phyloP scores from a whole-genome alignment of 2,797 vertebrate species.

The Chrysocyon brachyurus region DNA sequence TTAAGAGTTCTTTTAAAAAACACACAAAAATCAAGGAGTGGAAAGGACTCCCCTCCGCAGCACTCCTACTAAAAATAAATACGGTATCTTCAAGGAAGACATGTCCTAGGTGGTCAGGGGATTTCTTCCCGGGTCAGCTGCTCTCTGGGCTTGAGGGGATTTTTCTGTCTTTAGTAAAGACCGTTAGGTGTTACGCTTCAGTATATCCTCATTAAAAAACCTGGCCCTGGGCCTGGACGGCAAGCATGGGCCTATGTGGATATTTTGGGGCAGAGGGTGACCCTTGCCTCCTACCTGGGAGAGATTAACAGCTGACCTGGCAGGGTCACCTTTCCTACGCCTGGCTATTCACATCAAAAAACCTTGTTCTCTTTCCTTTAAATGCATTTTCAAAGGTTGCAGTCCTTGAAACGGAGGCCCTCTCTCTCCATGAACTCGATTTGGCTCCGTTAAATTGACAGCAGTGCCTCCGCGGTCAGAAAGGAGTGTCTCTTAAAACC shows the following conservation, averaged over 20 bases:
- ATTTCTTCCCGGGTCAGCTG: not conserved
- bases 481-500: not conserved
- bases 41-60: not conserved
- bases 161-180: constrained; percentile 24
- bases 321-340: not conserved
- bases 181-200: constrained; percentile 64
- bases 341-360: not conserved
- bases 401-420: not conserved
- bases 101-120: not conserved
- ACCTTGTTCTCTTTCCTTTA: not conserved
- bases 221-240: constrained; percentile 54
- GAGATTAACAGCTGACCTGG: not conserved
- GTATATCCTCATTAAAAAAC: constrained; percentile 66
- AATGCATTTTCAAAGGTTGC: not conserved
- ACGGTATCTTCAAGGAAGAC: constrained; percentile 57
- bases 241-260: constrained; percentile 49
- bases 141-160: not conserved
- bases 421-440: not conserved
- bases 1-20: constrained; percentile 71
- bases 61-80: not conserved
- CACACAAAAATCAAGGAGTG: not conserved
- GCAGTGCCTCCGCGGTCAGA: not conserved
- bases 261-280: constrained; percentile 40
- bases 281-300: not conserved
- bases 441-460: constrained; percentile 47